Evolutionary conservation across 2,888 invertebrate genomes (phyloP).

Genomic region (Brachycybe producta): DNA sequence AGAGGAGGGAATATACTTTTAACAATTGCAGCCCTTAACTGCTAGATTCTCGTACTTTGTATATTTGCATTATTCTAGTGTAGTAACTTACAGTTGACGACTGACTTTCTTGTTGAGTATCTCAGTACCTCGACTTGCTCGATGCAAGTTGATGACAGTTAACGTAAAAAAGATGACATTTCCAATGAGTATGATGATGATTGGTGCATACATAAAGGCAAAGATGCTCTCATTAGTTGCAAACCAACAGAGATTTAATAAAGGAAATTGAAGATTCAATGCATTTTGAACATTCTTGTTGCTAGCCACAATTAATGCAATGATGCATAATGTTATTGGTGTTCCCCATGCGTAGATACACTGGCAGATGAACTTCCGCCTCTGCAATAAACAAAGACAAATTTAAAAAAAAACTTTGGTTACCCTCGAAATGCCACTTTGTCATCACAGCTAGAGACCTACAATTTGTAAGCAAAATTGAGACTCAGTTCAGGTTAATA

Average conservation of each 20-base stretch:
- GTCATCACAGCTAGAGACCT: too few relatives aligned
- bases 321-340: neutral
- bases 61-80: too few relatives aligned
- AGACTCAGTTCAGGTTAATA: neutral
- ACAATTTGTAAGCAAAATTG: too few relatives aligned
- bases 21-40: too few relatives aligned
- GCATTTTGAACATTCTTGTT: too few relatives aligned
- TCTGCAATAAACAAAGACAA: neutral
- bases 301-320: too few relatives aligned
- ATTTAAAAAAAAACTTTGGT: neutral
- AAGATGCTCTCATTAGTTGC: neutral
- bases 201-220: neutral
- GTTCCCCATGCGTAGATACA: constrained; percentile 9
- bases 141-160: constrained; percentile 1
- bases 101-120: neutral
- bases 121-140: neutral
- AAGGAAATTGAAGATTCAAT: too few relatives aligned
- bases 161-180: constrained; percentile 7
- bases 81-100: constrained; percentile 12
- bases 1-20: too few relatives aligned
- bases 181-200: neutral
- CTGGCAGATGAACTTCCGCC: neutral
- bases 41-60: too few relatives aligned
- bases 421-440: too few relatives aligned
- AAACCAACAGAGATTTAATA: too few relatives aligned